phyloP scores from a whole-genome alignment of 2,113 vertebrate genomes.

The Spea multiplicata region DNA sequence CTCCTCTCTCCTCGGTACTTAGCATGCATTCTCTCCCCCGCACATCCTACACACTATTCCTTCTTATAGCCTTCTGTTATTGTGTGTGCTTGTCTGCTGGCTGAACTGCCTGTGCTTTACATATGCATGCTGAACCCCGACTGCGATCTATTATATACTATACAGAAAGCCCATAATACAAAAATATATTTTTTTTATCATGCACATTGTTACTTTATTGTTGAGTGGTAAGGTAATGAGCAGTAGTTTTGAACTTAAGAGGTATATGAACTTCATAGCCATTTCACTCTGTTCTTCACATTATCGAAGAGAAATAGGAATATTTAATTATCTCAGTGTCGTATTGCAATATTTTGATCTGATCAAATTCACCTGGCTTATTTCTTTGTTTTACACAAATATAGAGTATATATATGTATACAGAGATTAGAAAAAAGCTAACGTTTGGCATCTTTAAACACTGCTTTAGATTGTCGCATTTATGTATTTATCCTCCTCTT shows the following conservation, averaged over 20 bases:
- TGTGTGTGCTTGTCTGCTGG: constrained; percentile 29
- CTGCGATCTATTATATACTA: constrained; percentile 42
- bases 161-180: constrained; percentile 19
- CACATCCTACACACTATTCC: constrained; percentile 45
- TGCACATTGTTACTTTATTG: constrained; percentile 7
- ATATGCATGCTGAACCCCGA: constrained; percentile 32
- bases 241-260: not conserved
- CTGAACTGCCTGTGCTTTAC: constrained; percentile 26
- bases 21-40: constrained; percentile 45
- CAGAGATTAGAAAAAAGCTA: too few species aligned
- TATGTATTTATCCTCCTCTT: too few species aligned
- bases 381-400: too few species aligned
- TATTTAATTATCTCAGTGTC: too few species aligned
- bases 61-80: constrained; percentile 46
- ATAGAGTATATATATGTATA: too few species aligned
- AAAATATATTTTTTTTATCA: constrained; percentile 10
- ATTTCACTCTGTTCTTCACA: not conserved
- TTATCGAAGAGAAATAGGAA: too few species aligned
- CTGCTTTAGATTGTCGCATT: too few species aligned
- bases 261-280: not conserved
- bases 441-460: too few species aligned
- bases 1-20: constrained; percentile 33
- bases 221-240: constrained; percentile 7
- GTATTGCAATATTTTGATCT: too few species aligned
- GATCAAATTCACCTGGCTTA: too few species aligned